Evolutionary conservation across 1,140 invertebrate genomes (phyloP).

Genomic region (Chionoecetes opilio): DNA sequence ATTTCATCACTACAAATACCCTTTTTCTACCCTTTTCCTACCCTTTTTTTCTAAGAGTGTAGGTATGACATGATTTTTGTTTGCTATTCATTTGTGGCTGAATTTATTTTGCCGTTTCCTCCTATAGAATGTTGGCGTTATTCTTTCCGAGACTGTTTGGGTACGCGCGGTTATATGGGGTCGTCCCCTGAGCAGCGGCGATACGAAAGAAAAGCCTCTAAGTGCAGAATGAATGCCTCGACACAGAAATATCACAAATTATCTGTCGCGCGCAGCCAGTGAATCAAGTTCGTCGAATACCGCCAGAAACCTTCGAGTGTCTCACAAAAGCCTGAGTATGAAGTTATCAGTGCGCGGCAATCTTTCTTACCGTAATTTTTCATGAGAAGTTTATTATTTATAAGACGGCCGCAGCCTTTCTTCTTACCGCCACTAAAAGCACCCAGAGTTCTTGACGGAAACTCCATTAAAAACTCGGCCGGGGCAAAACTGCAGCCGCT

Average conservation of each 20-base stretch:
- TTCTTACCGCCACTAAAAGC: slow-evolving; percentile 1
- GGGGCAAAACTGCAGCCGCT: neutral
- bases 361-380: slow-evolving; percentile 21
- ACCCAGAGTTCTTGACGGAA: neutral
- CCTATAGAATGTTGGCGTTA: neutral
- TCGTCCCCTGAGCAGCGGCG: neutral
- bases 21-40: neutral
- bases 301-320: neutral
- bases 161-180: neutral
- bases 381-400: slow-evolving; percentile 1
- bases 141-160: neutral
- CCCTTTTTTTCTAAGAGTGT: neutral
- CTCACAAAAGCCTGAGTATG: neutral
- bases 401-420: slow-evolving; percentile 15
- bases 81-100: neutral
- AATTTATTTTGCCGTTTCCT: neutral
- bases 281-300: neutral
- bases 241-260: neutral
- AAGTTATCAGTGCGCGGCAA: slow-evolving; percentile 13
- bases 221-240: neutral
- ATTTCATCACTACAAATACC: too few relatives aligned
- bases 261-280: neutral
- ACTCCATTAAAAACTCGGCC: slow-evolving; percentile 19
- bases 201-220: neutral
- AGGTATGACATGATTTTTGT: neutral